phyloP scores from a whole-genome alignment of 2,113 vertebrate genomes.

The Hepsetus odoe region DNA sequence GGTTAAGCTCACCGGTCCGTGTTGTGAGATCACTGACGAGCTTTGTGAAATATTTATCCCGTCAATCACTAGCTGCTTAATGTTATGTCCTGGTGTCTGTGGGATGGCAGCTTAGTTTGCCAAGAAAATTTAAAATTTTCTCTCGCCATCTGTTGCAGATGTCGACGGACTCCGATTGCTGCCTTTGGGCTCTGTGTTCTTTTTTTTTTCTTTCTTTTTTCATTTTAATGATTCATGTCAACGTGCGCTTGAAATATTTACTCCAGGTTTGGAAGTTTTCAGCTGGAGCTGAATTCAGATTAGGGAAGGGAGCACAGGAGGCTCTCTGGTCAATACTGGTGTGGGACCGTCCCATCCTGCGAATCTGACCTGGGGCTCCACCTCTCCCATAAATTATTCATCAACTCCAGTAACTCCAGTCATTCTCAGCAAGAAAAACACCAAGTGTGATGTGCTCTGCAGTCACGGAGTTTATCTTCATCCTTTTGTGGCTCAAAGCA shows the following conservation, averaged over 20 bases:
- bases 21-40: constrained; percentile 51
- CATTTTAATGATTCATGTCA: not conserved
- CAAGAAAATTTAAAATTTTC: constrained; percentile 1
- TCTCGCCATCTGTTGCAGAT: not conserved
- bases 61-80: constrained; percentile 39
- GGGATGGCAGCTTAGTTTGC: constrained; percentile 19
- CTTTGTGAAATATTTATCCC: constrained; percentile 56
- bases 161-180: not conserved
- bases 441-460: no score
- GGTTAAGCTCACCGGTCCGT: constrained; percentile 38
- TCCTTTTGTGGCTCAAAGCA: no score
- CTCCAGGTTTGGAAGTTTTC: not conserved
- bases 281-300: no score
- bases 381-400: no score
- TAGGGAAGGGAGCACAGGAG: no score
- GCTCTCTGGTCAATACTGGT: no score
- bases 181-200: no score
- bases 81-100: constrained; percentile 15
- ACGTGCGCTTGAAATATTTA: not conserved
- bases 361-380: no score
- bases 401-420: no score
- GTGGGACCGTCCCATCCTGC: no score
- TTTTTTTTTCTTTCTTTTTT: not conserved
- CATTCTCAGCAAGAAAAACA: no score
- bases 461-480: no score